A percentile compares a stretch with the other conserved stretches of the same genome.
Evolutionary conservation across 2,797 vertebrate species (phyloP).

Genomic region (Poeciliopsis gracilis): DNA sequence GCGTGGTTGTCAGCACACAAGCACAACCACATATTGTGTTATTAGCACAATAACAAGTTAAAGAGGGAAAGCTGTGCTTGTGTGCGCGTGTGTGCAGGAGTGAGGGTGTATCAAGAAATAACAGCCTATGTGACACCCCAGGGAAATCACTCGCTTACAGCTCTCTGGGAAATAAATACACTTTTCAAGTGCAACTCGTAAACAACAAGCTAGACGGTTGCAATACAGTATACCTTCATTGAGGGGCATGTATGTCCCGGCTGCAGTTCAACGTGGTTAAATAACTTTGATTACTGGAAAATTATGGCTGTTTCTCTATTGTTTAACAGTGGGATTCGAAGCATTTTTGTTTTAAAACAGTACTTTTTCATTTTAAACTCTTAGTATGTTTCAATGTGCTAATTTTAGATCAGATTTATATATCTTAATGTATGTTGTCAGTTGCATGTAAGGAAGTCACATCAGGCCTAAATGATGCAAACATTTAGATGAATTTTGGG

Average conservation of each 20-base stretch:
- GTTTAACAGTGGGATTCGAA: slow-evolving; percentile 3
- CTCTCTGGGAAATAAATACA: slow-evolving; percentile 29
- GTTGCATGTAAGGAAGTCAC: background rate
- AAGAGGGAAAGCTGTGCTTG: slow-evolving; percentile 6
- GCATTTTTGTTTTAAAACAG: background rate
- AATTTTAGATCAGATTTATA: slow-evolving; percentile 11
- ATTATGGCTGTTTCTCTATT: background rate
- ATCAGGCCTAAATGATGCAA: background rate
- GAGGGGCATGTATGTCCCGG: slow-evolving; percentile 11
- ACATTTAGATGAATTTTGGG: slow-evolving; percentile 7
- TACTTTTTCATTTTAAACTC: background rate
- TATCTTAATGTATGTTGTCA: background rate
- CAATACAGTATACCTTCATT: slow-evolving; percentile 4
- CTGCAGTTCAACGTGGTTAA: slow-evolving; percentile 17
- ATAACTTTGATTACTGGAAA: background rate
- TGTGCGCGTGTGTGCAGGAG: slow-evolving; percentile 13
- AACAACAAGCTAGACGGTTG: slow-evolving; percentile 31
- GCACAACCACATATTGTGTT: background rate
- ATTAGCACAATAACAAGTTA: slow-evolving; percentile 17
- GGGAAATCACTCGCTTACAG: slow-evolving; percentile 64
- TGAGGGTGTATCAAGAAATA: slow-evolving; percentile 32
- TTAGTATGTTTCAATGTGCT: slow-evolving; percentile 11
- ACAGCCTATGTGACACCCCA: slow-evolving; percentile 44
- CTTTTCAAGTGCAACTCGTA: slow-evolving; percentile 32
- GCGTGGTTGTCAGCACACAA: slow-evolving; percentile 22